phyloP scores from a whole-genome alignment of 92 coral and sea anemone genomes.

The Parazoanthus swiftii region DNA sequence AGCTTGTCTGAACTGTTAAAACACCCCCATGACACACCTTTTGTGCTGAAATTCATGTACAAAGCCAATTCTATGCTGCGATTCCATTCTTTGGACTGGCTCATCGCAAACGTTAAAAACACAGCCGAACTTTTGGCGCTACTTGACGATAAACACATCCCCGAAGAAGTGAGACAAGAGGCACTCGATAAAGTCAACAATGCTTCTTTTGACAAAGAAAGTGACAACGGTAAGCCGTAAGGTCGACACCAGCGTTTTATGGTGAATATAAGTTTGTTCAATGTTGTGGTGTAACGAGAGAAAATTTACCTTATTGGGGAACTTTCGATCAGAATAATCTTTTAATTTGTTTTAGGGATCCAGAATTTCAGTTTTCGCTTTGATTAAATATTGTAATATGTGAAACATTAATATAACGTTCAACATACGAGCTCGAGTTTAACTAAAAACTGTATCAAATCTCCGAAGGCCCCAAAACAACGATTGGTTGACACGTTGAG shows the following conservation, averaged over 20 bases:
- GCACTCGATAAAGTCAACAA: conserved; percentile 87
- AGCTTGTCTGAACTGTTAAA: conserved; percentile 82
- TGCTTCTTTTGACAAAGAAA: conserved; percentile 46
- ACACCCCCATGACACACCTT: conserved; percentile 93
- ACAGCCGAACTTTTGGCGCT: conserved; percentile 75
- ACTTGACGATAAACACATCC: conserved; percentile 83
- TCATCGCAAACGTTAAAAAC: conserved; percentile 85
- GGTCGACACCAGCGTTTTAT: too few relatives aligned
- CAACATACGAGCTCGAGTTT: background rate
- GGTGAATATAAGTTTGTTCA: background rate
- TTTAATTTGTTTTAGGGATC: background rate
- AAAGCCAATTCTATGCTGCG: conserved; percentile 87
- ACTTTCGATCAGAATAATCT: background rate
- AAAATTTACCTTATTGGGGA: background rate
- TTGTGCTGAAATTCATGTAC: conserved; percentile 90
- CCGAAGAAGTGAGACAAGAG: conserved; percentile 91
- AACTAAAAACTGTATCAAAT: background rate
- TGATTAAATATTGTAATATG: background rate
- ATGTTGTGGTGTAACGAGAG: background rate
- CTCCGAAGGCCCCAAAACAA: background rate
- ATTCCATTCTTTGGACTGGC: conserved; percentile 95
- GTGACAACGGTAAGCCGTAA: conserved; percentile 22
- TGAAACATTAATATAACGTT: background rate
- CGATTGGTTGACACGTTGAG: background rate
- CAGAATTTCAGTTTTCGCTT: background rate